These are phyloP conservation scores for Iphiclides podalirius DNA, from an alignment of 2,888 invertebrate genomes.

Conservation along the genomic window DNA sequence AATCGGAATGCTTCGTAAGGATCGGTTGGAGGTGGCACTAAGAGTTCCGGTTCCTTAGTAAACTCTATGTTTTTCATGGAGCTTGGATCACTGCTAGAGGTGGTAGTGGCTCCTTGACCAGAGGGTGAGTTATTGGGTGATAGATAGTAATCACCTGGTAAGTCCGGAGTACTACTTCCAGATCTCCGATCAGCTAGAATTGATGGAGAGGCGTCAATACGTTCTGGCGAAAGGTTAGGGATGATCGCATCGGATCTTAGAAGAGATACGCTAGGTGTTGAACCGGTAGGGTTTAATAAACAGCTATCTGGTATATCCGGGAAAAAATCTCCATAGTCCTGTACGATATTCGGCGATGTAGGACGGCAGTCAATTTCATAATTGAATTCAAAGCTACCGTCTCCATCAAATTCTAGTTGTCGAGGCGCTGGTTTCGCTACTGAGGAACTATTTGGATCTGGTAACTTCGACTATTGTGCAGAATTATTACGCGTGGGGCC, in stretches of 20 bases:
- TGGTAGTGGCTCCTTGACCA: not conserved
- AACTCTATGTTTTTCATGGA: conserved; percentile 25
- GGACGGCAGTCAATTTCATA: not conserved
- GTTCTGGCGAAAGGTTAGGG: conserved; percentile 20
- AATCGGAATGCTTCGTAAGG: conserved; percentile 29
- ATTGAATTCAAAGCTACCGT: not conserved
- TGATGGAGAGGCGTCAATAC: conserved; percentile 20
- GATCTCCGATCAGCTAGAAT: conserved; percentile 10
- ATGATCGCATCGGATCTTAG: conserved; percentile 9
- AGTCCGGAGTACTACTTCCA: conserved; percentile 18
- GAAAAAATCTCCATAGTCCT: not conserved
- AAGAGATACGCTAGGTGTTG: conserved; percentile 4
- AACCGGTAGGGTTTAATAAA: not conserved
- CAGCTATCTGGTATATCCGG: conserved; percentile 5
- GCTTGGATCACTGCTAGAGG: conserved; percentile 10
- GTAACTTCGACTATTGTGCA: not conserved
- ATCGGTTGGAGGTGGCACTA: conserved; percentile 27
- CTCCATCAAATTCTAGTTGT: conserved; percentile 7
- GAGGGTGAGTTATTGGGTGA: conserved; percentile 1
- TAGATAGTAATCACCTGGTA: conserved; percentile 12
- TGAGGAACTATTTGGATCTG: conserved; percentile 14
- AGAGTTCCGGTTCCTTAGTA: conserved; percentile 26
- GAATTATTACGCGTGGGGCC: not conserved
- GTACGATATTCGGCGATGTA: not conserved
- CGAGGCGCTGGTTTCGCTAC: conserved; percentile 11